A percentile compares a stretch with the other conserved stretches of the same genome.
These are phyloP conservation scores for Eudyptes chrysolophus DNA, from an alignment of 2,113 vertebrate species.

Conservation along the genomic window DNA sequence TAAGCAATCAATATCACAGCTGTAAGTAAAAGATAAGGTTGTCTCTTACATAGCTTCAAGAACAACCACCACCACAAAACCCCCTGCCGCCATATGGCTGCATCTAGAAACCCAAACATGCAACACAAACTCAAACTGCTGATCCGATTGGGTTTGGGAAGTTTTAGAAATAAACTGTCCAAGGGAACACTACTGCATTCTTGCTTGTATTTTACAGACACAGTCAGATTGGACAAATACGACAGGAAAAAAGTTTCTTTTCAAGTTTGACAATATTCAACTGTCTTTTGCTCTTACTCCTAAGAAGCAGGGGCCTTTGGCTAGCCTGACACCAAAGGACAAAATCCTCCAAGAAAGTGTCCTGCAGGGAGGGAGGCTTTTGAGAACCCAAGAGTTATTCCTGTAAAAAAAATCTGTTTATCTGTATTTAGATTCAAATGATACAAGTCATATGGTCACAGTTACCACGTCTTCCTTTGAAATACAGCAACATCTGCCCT, in stretches of 20 bases:
- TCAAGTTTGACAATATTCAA: background rate
- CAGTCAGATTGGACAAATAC: background rate
- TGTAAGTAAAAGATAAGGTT: background rate
- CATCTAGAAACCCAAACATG: constrained; percentile 3
- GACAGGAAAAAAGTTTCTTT: background rate
- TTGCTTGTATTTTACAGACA: background rate
- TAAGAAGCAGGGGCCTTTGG: background rate
- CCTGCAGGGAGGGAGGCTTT: background rate
- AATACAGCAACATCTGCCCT: background rate
- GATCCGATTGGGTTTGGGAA: background rate
- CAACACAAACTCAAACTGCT: background rate
- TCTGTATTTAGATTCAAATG: background rate
- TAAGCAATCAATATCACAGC: background rate
- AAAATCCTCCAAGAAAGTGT: background rate
- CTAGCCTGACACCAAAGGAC: background rate
- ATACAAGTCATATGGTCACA: background rate
- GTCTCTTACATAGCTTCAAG: background rate
- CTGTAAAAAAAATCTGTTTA: background rate
- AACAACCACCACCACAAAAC: background rate
- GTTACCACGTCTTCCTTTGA: background rate
- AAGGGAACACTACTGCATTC: background rate
- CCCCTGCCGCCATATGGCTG: background rate
- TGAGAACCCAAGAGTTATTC: background rate
- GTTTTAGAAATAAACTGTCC: background rate
- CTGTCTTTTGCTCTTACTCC: background rate